Percentiles rank a stretch among this genome's conserved stretches.
Evolutionary conservation across 1,140 invertebrate genomes (phyloP).

Genomic region (Myzus persicae): DNA sequence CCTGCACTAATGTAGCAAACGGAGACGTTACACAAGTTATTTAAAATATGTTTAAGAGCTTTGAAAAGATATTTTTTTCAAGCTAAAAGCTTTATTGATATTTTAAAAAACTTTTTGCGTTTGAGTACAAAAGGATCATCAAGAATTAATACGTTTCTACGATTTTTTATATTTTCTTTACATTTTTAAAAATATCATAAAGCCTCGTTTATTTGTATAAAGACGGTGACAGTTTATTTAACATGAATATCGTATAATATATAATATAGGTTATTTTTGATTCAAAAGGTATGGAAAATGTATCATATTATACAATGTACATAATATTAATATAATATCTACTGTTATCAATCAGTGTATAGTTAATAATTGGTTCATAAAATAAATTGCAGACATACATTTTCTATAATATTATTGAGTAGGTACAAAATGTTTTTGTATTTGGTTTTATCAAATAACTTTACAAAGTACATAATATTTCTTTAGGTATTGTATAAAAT

Average conservation of each 20-base stretch:
- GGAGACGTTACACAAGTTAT: neutral
- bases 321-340: neutral
- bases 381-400: neutral
- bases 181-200: neutral
- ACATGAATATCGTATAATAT: neutral
- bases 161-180: neutral
- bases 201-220: neutral
- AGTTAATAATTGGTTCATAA: neutral
- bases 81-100: neutral
- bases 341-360: neutral
- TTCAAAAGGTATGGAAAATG: neutral
- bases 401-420: neutral
- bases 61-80: neutral
- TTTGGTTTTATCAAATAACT: neutral
- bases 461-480: neutral
- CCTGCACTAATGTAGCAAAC: neutral
- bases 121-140: neutral
- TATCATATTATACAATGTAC: neutral
- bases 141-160: neutral
- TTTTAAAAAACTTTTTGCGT: neutral
- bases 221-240: neutral
- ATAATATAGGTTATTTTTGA: neutral
- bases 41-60: neutral
- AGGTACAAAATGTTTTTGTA: neutral
- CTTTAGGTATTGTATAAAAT: neutral